Base-by-base conservation (phyloP, 2,797 vertebrate species). In the Sitta carolinensis region DNA sequence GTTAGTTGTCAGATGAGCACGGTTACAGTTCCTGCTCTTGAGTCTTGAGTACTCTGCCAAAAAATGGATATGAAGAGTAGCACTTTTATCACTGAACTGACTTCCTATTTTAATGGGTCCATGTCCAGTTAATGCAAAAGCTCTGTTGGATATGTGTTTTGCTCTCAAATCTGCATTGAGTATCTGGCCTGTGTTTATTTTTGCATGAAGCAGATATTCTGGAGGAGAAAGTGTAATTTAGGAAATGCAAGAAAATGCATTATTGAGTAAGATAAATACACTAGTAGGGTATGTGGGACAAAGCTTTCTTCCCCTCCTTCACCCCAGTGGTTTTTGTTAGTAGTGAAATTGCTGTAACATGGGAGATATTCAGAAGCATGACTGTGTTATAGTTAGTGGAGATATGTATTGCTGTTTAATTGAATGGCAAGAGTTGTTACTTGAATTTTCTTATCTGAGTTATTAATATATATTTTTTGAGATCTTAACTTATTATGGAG, bases 151-250 rank as follows among this genome's bases (percentile, higher is more conserved):
- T 89, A 27, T 0, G 3, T 76, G 58, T 78, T 89, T 87, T 94
- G 48, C 52, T 84, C 45, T 94, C 32, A 50, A 52, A 62, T 88
- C 51, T 66, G 17, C 2, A n/a, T 50, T 69, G 38, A 23, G 26
- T 89, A 26, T 78, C 76, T 86, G 85, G 48, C 69, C 66, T 76
- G 57, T 79, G 89, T 75, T 93, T 96, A 82, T 87, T 96, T 95
- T 94, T 84, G 74, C 45, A 79, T 38, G 62, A 90, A 84, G 50
- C 48, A 86, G 67, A 51, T 36, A 1, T 94, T 92, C 29, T 87
- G 85, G n/a, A 91, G 67, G 57, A 81, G 91, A 93, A 94, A 73
- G 30, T 57, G 62, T 70, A 90, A 80, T 90, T 89, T 48, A 69
- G 93, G 77, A 93, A 94, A 93, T 82, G 74, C 48, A 87, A 76